phyloP scores from a whole-genome alignment of 2,888 invertebrate species.

The Deilephila porcellus region DNA sequence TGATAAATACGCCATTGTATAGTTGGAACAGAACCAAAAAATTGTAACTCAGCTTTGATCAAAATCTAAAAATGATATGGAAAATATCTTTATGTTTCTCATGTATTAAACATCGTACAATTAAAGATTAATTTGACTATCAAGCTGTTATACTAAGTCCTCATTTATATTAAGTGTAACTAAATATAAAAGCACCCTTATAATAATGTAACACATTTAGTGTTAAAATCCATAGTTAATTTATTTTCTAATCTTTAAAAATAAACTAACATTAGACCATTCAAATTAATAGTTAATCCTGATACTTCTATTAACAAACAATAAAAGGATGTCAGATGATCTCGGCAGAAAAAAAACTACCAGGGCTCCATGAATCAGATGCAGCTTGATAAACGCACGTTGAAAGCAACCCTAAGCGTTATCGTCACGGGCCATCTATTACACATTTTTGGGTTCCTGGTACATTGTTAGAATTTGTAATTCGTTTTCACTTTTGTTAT shows the following conservation, averaged over 20 bases:
- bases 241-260: slow-evolving; percentile 5
- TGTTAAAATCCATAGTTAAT: neutral
- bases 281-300: slow-evolving; percentile 17
- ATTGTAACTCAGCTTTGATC: too few relatives aligned
- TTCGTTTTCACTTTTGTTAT: slow-evolving; percentile 42
- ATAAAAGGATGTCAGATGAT: slow-evolving; percentile 28
- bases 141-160: too few relatives aligned
- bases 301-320: slow-evolving; percentile 16
- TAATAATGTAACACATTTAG: neutral
- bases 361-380: slow-evolving; percentile 33
- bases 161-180: too few relatives aligned
- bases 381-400: slow-evolving; percentile 32
- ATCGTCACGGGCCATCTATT: slow-evolving; percentile 59
- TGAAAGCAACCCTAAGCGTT: slow-evolving; percentile 43
- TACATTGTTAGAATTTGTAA: slow-evolving; percentile 78
- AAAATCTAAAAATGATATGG: too few relatives aligned
- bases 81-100: too few relatives aligned
- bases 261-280: neutral
- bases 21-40: too few relatives aligned
- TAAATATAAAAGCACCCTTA: too few relatives aligned
- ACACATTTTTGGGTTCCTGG: slow-evolving; percentile 76
- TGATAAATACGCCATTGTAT: too few relatives aligned
- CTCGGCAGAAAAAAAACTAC: slow-evolving; percentile 30
- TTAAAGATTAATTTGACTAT: too few relatives aligned
- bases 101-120: too few relatives aligned